Percentiles rank a stretch among this genome's conserved stretches.
phyloP scores from a whole-genome alignment of 2,113 vertebrate genomes.

The Oreotrochilus melanogaster region DNA sequence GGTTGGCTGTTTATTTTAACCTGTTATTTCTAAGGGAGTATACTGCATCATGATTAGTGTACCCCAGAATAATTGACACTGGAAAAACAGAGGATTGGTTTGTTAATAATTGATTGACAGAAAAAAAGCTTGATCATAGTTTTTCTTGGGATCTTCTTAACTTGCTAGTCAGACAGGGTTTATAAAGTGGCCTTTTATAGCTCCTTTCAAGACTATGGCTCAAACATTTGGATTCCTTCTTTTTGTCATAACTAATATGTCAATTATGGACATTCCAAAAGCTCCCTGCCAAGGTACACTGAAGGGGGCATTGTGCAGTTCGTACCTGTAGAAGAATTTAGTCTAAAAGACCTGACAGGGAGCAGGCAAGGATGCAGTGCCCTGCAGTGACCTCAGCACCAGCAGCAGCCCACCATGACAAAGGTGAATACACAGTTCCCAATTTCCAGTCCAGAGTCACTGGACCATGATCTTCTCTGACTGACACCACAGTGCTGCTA shows the following conservation, averaged over 20 bases:
- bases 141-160: neutral
- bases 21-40: neutral
- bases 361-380: neutral
- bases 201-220: neutral
- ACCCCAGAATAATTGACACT: neutral
- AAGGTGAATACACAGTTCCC: neutral
- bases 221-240: neutral
- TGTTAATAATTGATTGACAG: neutral
- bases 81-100: neutral
- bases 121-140: neutral
- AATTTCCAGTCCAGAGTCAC: neutral
- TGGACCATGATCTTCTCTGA: neutral
- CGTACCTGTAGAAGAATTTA: neutral
- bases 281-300: neutral
- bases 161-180: neutral
- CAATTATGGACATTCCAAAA: neutral
- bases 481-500: neutral
- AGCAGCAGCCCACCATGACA: neutral
- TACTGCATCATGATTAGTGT: neutral
- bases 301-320: neutral
- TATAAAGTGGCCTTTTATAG: neutral
- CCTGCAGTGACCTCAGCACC: neutral
- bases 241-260: neutral
- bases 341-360: neutral
- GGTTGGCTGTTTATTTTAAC: constrained; percentile 11